A percentile compares a stretch with the other conserved stretches of the same genome.
These are phyloP conservation scores for Enteromius treurensis DNA, from an alignment of 2,797 vertebrate species.

Conservation along the genomic window DNA sequence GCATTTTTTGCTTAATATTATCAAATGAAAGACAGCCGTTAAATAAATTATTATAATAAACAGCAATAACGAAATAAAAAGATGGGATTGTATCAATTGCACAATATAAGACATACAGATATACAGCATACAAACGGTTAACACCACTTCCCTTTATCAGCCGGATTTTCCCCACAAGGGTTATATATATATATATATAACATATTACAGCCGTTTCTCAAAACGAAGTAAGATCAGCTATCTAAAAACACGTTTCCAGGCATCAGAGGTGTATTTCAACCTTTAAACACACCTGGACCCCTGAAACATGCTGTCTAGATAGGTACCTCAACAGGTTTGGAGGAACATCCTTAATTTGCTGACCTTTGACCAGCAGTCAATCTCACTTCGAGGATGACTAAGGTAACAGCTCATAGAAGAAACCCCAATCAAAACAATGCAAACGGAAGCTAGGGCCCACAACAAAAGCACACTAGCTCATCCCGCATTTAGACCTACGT, in stretches of 20 bases:
- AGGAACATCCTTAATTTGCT: neutral
- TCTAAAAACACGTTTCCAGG: neutral
- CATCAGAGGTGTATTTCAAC: neutral
- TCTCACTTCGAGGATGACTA: neutral
- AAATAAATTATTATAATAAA: neutral
- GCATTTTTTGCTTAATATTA: neutral
- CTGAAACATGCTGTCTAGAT: neutral
- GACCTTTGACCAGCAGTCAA: neutral
- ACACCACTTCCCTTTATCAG: neutral
- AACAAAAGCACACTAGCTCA: conserved; percentile 25
- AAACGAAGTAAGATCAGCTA: neutral
- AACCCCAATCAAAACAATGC: neutral
- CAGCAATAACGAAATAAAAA: neutral
- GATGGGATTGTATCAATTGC: neutral
- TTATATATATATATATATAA: neutral
- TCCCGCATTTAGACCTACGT: conserved; percentile 73
- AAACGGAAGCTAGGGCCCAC: neutral
- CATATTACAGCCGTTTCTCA: neutral
- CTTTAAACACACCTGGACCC: neutral
- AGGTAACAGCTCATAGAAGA: neutral
- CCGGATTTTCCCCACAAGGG: neutral
- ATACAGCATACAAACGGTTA: neutral
- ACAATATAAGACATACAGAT: neutral
- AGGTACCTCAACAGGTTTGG: neutral
- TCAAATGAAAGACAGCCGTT: neutral